Conservation (phyloP, 2,888 invertebrate genomes). For the Sinopyrophorus schimmeli region DNA sequence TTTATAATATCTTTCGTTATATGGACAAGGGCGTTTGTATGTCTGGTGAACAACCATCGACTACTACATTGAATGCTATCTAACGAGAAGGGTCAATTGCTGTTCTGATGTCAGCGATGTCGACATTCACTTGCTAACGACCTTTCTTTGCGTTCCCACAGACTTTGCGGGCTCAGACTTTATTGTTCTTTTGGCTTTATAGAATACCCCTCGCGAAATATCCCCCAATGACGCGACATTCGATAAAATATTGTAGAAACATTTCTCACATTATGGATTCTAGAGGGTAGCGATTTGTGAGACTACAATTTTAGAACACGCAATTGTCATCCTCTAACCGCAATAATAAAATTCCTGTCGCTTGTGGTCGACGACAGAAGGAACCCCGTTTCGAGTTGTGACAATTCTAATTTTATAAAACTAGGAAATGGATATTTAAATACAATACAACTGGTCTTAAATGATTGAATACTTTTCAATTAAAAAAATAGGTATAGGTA, state of each 20-base stretch:
- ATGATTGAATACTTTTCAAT: too few relatives aligned
- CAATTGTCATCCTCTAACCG: conserved; percentile 30
- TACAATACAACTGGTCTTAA: too few relatives aligned
- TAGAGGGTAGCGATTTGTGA: conserved; percentile 27
- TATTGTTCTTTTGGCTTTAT: conserved; percentile 27
- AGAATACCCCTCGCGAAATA: conserved; percentile 18
- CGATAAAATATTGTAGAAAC: conserved; percentile 25
- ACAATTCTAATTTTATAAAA: too few relatives aligned
- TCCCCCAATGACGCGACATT: conserved; percentile 19
- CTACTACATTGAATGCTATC: conserved; percentile 20
- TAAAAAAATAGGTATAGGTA: too few relatives aligned
- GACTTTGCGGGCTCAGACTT: conserved; percentile 26
- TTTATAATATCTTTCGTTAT: too few relatives aligned
- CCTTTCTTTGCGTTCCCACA: conserved; percentile 37
- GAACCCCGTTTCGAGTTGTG: too few relatives aligned
- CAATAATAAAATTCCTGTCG: conserved; percentile 21
- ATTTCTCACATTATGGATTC: conserved; percentile 28
- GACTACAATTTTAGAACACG: conserved; percentile 21
- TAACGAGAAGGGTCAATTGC: conserved; percentile 31
- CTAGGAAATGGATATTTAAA: too few relatives aligned
- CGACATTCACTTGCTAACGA: conserved; percentile 36
- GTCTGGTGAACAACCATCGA: too few relatives aligned
- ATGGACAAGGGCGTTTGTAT: conserved; percentile 18
- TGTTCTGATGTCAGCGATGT: conserved; percentile 32
- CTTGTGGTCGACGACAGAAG: conserved; percentile 23